Conservation (phyloP, 2,113 vertebrate species). For the Scartelaos histophorus region DNA sequence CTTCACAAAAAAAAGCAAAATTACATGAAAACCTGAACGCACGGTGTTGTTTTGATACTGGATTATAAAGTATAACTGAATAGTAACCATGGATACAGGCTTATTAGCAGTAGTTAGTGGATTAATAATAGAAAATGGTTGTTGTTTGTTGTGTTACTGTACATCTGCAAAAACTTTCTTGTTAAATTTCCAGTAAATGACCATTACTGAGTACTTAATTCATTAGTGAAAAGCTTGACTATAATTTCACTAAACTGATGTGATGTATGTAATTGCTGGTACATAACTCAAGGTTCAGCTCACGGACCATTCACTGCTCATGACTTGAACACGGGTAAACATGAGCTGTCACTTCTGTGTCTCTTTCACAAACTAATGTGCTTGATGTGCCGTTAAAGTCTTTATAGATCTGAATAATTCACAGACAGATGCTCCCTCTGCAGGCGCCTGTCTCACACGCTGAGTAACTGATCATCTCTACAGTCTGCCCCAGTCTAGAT, state of each 20-base stretch:
- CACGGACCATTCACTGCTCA: neutral
- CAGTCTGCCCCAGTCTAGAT: conserved; percentile 25
- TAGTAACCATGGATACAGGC: neutral
- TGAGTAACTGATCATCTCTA: conserved; percentile 22
- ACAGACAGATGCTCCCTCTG: conserved; percentile 50
- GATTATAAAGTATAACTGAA: neutral
- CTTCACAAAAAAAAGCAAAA: too few species aligned
- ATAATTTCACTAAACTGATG: neutral
- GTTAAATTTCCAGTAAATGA: too few species aligned
- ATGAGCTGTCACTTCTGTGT: conserved; percentile 28
- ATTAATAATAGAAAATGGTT: neutral
- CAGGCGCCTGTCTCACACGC: conserved; percentile 26
- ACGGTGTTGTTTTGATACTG: neutral
- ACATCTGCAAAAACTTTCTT: too few species aligned
- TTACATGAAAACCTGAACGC: too few species aligned
- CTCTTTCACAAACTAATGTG: conserved; percentile 41
- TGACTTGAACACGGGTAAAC: conserved; percentile 13
- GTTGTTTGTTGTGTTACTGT: neutral
- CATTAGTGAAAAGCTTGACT: neutral
- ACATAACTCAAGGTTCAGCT: neutral
- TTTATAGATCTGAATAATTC: conserved; percentile 57
- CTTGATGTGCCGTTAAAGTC: conserved; percentile 37
- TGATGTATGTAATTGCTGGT: neutral
- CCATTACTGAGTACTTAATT: neutral
- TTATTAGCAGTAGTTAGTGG: neutral